These are phyloP conservation scores for Phalera bucephala DNA, from an alignment of 2,888 invertebrate genomes.

Conservation along the genomic window DNA sequence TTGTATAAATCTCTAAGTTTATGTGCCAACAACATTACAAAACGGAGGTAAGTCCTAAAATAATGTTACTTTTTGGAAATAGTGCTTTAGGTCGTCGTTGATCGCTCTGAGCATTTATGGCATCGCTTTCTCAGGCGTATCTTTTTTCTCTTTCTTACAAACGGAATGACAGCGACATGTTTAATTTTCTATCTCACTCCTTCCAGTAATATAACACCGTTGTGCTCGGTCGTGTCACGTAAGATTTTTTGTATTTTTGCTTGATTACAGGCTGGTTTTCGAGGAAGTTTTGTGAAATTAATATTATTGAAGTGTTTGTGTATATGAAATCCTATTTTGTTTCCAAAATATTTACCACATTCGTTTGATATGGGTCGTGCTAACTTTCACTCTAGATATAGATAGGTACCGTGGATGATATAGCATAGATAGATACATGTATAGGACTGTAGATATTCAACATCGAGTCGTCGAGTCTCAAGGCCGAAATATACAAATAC, in stretches of 20 bases:
- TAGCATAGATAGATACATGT: slow-evolving; percentile 61
- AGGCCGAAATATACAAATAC: slow-evolving; percentile 81
- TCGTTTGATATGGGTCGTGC: slow-evolving; percentile 69
- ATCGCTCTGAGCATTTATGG: slow-evolving; percentile 78
- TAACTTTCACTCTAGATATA: slow-evolving; percentile 82
- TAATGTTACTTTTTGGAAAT: slow-evolving; percentile 43
- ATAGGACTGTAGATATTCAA: slow-evolving; percentile 74
- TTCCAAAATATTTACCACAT: slow-evolving; percentile 34
- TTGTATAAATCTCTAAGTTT: slow-evolving; percentile 72
- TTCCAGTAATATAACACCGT: slow-evolving; percentile 83
- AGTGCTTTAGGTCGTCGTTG: slow-evolving; percentile 54
- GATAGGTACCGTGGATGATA: slow-evolving; percentile 72
- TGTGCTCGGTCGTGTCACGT: slow-evolving; percentile 83
- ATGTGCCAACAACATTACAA: slow-evolving; percentile 79
- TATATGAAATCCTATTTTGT: slow-evolving; percentile 42
- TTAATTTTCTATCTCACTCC: slow-evolving; percentile 72
- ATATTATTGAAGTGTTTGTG: slow-evolving; percentile 46
- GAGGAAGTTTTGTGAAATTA: slow-evolving; percentile 49
- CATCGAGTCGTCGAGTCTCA: slow-evolving; percentile 78
- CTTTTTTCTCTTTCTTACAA: slow-evolving; percentile 68
- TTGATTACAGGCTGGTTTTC: slow-evolving; percentile 56
- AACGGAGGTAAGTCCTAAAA: slow-evolving; percentile 68
- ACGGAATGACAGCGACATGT: slow-evolving; percentile 64
- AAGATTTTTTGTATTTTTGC: slow-evolving; percentile 79
- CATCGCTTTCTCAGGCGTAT: slow-evolving; percentile 79